Conservation (phyloP, 2,888 invertebrate species). For the Eristalis tenax region DNA sequence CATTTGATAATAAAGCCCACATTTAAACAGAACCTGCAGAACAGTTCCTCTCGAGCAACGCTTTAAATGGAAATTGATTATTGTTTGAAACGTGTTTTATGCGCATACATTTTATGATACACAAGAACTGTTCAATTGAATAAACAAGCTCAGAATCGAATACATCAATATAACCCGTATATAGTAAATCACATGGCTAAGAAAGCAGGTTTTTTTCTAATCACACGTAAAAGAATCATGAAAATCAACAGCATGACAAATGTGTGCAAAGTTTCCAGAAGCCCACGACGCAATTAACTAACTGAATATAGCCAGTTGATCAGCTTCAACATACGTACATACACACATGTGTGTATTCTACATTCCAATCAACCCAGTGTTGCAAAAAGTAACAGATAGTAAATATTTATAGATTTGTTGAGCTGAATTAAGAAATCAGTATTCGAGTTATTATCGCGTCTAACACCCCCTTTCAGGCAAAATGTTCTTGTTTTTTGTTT, state of each 20-base stretch:
- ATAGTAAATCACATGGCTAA: background rate
- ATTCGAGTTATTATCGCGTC: slow-evolving; percentile 16
- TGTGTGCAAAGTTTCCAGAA: background rate
- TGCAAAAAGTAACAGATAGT: slow-evolving; percentile 12
- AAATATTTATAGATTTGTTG: slow-evolving; percentile 19
- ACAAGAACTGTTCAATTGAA: no score
- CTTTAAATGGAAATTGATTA: no score
- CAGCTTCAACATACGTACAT: background rate
- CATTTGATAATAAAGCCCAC: no score
- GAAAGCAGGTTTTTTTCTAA: background rate
- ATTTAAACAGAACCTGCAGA: no score
- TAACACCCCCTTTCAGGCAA: slow-evolving; percentile 14
- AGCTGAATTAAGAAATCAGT: slow-evolving; percentile 3
- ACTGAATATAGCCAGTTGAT: background rate
- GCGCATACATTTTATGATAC: no score
- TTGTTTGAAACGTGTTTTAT: no score
- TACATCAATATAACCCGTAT: background rate
- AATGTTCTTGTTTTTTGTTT: background rate
- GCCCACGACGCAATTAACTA: slow-evolving; percentile 7
- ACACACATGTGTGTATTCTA: background rate
- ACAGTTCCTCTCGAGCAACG: no score
- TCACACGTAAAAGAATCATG: background rate
- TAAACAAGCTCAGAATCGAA: background rate
- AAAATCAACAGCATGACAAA: background rate
- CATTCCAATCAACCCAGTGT: background rate